phyloP scores from a whole-genome alignment of 2,888 invertebrate species.

The Trissolcus brochymenae region DNA sequence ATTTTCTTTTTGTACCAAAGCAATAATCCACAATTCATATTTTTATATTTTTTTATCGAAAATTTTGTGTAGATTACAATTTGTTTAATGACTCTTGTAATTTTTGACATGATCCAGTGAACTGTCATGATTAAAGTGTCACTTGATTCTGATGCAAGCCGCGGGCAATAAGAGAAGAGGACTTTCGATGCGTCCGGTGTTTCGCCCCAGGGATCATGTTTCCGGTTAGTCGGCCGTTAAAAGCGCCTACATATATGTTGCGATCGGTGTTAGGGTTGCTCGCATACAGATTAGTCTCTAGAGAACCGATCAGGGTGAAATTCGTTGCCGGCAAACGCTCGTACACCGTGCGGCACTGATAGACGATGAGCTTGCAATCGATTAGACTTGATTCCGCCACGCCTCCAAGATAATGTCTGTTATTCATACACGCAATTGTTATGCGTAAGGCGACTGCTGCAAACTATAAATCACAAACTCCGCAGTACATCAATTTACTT shows the following conservation, averaged over 20 bases:
- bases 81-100: conserved; percentile 25
- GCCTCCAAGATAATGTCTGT: conserved; percentile 47
- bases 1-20: too few species aligned
- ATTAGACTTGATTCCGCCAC: conserved; percentile 47
- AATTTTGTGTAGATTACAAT: neutral
- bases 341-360: conserved; percentile 39
- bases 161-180: conserved; percentile 44
- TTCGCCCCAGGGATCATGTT: conserved; percentile 59
- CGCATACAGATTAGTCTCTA: conserved; percentile 59
- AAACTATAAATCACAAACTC: conserved; percentile 26
- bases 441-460: conserved; percentile 17
- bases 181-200: conserved; percentile 58
- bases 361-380: conserved; percentile 42
- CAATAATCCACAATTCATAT: too few species aligned
- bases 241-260: conserved; percentile 57
- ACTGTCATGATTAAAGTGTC: conserved; percentile 50
- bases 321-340: conserved; percentile 58
- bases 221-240: conserved; percentile 59
- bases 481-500: conserved; percentile 16
- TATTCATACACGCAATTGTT: conserved; percentile 44
- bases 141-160: conserved; percentile 45
- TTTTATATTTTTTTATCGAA: neutral
- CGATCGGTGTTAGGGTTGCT: conserved; percentile 58
- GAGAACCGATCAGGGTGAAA: conserved; percentile 57
- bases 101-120: conserved; percentile 28